Conservation (phyloP, 2,113 vertebrate species). For the Chrysemys picta region DNA sequence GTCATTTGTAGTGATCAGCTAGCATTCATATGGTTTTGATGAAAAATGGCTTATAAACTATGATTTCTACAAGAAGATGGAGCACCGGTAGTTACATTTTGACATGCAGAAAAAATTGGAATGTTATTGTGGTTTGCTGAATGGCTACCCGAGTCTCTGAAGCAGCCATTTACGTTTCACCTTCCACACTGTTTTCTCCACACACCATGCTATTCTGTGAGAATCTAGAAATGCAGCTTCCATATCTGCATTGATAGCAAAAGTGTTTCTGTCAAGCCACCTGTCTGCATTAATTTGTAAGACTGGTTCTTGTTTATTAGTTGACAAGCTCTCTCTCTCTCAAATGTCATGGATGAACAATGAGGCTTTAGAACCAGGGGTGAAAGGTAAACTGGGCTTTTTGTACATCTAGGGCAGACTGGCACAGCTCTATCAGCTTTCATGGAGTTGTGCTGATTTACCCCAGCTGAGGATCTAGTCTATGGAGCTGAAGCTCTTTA, state of each 20-base stretch:
- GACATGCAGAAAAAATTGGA: constrained; percentile 59
- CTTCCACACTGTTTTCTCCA: neutral
- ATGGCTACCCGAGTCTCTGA: constrained; percentile 38
- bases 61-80: constrained; percentile 69
- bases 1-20: constrained; percentile 73
- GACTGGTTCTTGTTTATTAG: neutral
- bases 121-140: constrained; percentile 51
- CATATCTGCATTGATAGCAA: neutral
- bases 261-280: neutral
- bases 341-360: neutral
- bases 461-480: neutral
- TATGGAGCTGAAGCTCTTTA: neutral
- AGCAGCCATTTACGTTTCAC: constrained; percentile 28
- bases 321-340: neutral
- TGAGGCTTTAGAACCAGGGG: neutral
- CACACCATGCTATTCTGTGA: neutral
- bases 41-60: constrained; percentile 73
- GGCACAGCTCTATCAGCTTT: neutral
- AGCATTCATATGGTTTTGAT: constrained; percentile 57
- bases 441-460: neutral
- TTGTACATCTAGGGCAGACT: neutral
- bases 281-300: neutral
- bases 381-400: neutral
- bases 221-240: neutral
- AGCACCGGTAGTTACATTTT: constrained; percentile 66